Base-by-base conservation (phyloP, 2,113 vertebrate species). In the Rana temporaria region DNA sequence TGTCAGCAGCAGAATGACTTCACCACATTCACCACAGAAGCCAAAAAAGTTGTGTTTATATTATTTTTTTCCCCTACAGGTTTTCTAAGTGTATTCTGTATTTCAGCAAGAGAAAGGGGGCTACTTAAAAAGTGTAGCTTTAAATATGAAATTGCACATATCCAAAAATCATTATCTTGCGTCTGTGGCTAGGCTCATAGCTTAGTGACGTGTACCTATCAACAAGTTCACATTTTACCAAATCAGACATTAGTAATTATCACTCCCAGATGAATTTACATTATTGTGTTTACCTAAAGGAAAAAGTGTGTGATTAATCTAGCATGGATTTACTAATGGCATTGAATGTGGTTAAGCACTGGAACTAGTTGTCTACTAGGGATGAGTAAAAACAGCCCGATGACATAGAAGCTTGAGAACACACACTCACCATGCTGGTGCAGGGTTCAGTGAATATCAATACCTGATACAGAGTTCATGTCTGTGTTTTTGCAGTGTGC, bases 371-470 rank as follows among this genome's bases (percentile, higher is more conserved):
- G 71, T 74, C 55, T 74, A 74, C 30, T 20, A 34, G 71, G 57
- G 55, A 57, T 32, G 32, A 74, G 71, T 74, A 74, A 38, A 59
- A 16, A 59, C 71, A 59, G 71, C 30, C 57, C 6, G 56, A 74
- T 74, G 56, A 74, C 71, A 74, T 14, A 60, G 30, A 60, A 60
- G 70, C 16, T 59, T 73, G 53, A 59, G 71, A 59, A 20, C 71
- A 59, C 55, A 73, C 71, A 74, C 55, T 74, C 71, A 74, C 55
- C 55, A 38, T 19, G 71, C 71, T 22, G 38, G 26, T 22, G 17
- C 56, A 74, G 52, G 55, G 71, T 60, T 74, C 71, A 74, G 55
- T 74, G 71, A 60, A 59, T 59, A 19, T 38, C 55, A 74, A 59
- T 74, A 60, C 57, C 30, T 57, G 48, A 57, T 59, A 30, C 26